Evolutionary conservation across 2,113 vertebrate species (phyloP), one percentile per base, ranked within the genome.

Genomic region (Etheostoma spectabile): DNA sequence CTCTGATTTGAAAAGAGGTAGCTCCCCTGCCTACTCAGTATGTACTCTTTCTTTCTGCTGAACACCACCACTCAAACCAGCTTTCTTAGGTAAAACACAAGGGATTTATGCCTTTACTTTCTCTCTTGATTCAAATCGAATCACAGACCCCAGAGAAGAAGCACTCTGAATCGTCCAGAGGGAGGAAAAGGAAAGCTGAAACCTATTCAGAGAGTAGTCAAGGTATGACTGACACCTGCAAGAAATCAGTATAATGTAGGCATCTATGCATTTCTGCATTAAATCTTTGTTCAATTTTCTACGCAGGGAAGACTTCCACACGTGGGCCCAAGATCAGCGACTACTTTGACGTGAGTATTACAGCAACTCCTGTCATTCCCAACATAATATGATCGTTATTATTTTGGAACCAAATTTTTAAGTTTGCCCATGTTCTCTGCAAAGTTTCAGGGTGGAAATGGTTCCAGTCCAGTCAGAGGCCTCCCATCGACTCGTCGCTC

Each of bases 161-260:
- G 93, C 97, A 96, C 91, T 97, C 97, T 0, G 98, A 99, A 73
- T 96, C 97, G 86, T 97, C 97, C 61, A 96, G 98, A 89, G 97
- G 97, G 93, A 96, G 98, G 94, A 99, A 99, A 91, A 97, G 98
- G 91, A 99, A 99, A 96, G 98, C 98, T 63, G 98, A 99, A 89
- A 97, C 95, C 88, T 97, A 97, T 92, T 98, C 96, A 86, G 98
- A 99, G 95, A 98, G 97, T 92, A 99, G 96, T 93, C 98, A 99
- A 96, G 98, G 98, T 99, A 95, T 27, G 67, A 42, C 42, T 16
- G 60, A 60, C 22, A 52, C 71, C 42, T 66, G 22, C 3, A 8
- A 38, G 24, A 52, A 60, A 77, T 56, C 0, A 7, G 48, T 24
- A n/a, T 18, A 19, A 60, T 78, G 18, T 45, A 61, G 16, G 18